Conservation (phyloP, 2,113 vertebrate genomes). For the Heterotilapia buettikoferi region DNA sequence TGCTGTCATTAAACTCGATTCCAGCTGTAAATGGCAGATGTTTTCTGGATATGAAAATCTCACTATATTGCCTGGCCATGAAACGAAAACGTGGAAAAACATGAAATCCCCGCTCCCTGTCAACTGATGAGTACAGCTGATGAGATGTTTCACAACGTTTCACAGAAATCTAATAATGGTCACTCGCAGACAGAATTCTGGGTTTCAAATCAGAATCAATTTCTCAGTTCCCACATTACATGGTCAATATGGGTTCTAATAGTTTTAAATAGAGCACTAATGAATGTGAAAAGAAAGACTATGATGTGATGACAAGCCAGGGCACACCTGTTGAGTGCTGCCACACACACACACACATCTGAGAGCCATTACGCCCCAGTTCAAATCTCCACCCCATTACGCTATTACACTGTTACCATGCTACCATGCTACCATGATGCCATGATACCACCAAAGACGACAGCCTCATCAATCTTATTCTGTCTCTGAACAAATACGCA, state of each 20-base stretch:
- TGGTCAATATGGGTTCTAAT: neutral
- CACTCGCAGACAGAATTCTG: neutral
- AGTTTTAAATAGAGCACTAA: neutral
- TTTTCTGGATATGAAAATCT: neutral
- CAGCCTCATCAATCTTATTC: slow-evolving; percentile 52
- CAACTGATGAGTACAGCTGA: neutral
- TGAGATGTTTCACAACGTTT: neutral
- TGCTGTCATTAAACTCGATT: neutral
- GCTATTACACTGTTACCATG: slow-evolving; percentile 10
- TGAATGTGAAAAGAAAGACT: neutral
- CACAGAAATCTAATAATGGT: neutral
- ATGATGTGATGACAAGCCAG: neutral
- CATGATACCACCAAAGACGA: slow-evolving; percentile 46
- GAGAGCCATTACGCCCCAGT: slow-evolving; percentile 22
- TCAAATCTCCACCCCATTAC: slow-evolving; percentile 7
- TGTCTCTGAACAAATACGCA: slow-evolving; percentile 32
- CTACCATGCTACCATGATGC: slow-evolving; percentile 35
- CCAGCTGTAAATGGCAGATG: neutral
- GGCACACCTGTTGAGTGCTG: slow-evolving; percentile 23
- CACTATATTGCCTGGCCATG: neutral
- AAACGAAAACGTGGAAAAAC: neutral
- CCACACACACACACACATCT: slow-evolving; percentile 5
- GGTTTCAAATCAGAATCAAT: neutral
- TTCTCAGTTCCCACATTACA: neutral
- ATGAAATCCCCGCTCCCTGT: neutral